A percentile compares a stretch with the other conserved stretches of the same genome.
These are phyloP conservation scores for Drosophila borborema DNA, from an alignment of 2,888 invertebrate genomes.

Conservation along the genomic window DNA sequence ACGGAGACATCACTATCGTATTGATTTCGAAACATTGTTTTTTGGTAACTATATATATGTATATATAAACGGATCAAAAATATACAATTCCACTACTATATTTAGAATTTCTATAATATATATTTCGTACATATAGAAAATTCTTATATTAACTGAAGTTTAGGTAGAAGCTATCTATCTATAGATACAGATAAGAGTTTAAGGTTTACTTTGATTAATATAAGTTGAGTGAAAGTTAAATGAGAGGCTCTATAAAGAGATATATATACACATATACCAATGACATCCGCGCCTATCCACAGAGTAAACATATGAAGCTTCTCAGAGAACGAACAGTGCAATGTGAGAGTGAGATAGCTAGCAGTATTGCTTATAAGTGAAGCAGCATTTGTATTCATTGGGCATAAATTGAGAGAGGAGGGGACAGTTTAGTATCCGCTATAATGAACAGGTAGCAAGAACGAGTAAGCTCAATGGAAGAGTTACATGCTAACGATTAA, in stretches of 20 bases:
- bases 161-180: not conserved
- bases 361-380: not conserved
- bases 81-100: not conserved
- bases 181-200: not conserved
- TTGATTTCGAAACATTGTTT: slow-evolving; percentile 95
- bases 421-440: not conserved
- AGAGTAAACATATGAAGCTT: not conserved
- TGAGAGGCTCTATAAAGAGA: not conserved
- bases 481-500: no score
- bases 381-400: not conserved
- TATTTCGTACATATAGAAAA: not conserved
- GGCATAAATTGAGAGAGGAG: not conserved
- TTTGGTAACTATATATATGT: not conserved
- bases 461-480: not conserved
- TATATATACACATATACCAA: not conserved
- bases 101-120: not conserved
- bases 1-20: slow-evolving; percentile 99
- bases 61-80: not conserved
- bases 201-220: not conserved
- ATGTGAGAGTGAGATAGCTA: not conserved
- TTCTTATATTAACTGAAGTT: not conserved
- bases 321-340: not conserved
- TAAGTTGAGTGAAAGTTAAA: not conserved
- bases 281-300: not conserved
- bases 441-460: not conserved